These are phyloP conservation scores for Aurelia aurita complex sp. Pacific DNA, from an alignment of 30 jellyfish, hydroid and myxozoan genomes.

Conservation along the genomic window DNA sequence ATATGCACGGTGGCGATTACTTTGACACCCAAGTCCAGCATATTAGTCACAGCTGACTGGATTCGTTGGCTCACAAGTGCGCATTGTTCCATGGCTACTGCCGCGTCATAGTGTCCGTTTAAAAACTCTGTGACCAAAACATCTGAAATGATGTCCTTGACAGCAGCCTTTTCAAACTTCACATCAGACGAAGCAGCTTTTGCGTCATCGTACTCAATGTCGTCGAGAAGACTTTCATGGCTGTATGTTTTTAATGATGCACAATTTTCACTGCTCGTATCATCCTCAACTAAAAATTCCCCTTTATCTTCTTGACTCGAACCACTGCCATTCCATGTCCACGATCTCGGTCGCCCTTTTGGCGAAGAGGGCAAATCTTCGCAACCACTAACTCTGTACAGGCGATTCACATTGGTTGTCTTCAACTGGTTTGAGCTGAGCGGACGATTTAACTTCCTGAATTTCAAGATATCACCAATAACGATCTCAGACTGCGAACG, in stretches of 20 bases:
- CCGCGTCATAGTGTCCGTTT: conserved; percentile 51
- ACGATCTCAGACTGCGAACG: conserved; percentile 68
- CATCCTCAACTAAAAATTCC: conserved; percentile 25
- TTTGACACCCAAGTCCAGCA: conserved; percentile 47
- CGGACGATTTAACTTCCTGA: conserved; percentile 17
- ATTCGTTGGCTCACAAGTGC: conserved; percentile 72
- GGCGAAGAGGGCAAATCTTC: conserved; percentile 34
- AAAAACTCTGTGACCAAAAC: conserved; percentile 72
- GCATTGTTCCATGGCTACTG: conserved; percentile 59
- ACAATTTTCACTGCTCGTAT: neutral
- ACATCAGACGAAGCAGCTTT: conserved; percentile 22
- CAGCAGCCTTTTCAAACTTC: conserved; percentile 49
- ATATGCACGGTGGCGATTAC: conserved; percentile 70
- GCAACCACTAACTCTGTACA: conserved; percentile 48
- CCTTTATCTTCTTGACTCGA: conserved; percentile 30
- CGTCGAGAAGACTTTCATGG: conserved; percentile 44
- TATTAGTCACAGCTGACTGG: conserved; percentile 56
- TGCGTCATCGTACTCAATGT: conserved; percentile 17
- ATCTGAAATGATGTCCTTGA: conserved; percentile 67
- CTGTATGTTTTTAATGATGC: conserved; percentile 46
- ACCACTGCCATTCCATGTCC: conserved; percentile 80
- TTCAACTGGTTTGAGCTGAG: conserved; percentile 30
- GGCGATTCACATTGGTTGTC: conserved; percentile 55
- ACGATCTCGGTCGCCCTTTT: conserved; percentile 72
- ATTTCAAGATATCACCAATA: conserved; percentile 25